phyloP scores from a whole-genome alignment of 2,888 invertebrate genomes.

The Pegoplata infirma region DNA sequence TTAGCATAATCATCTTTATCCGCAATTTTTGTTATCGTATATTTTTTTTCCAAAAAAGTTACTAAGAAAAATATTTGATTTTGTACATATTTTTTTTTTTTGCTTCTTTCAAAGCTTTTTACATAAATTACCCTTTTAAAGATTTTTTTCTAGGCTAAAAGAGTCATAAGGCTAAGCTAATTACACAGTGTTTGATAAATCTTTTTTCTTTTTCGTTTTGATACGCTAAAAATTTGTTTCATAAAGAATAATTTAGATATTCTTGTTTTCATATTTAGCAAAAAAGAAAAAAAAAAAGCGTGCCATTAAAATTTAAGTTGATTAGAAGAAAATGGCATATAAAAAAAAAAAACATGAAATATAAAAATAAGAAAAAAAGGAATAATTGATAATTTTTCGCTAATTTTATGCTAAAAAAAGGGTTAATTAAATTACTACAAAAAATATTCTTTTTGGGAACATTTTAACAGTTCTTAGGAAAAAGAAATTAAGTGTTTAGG shows the following conservation, averaged over 20 bases:
- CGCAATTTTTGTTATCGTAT: not conserved
- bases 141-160: conserved; percentile 37
- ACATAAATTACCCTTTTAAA: conserved; percentile 52
- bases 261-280: not conserved
- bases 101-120: conserved; percentile 34
- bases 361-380: conserved; percentile 30
- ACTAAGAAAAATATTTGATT: conserved; percentile 52
- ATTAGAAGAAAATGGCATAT: conserved; percentile 39
- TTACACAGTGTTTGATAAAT: conserved; percentile 58
- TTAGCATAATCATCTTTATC: conserved; percentile 49
- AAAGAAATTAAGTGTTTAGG: conserved; percentile 40
- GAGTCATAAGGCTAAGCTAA: conserved; percentile 61
- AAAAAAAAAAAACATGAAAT: conserved; percentile 31
- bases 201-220: conserved; percentile 42
- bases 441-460: conserved; percentile 5
- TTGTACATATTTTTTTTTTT: conserved; percentile 21
- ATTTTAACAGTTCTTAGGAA: conserved; percentile 10
- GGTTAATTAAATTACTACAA: conserved; percentile 52
- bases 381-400: conserved; percentile 59
- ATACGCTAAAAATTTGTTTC: conserved; percentile 12
- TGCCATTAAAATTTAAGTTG: conserved; percentile 46
- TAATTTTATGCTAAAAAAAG: conserved; percentile 53
- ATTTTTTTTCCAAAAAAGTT: conserved; percentile 13
- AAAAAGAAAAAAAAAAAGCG: conserved; percentile 24
- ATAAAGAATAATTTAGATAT: conserved; percentile 39